Percentiles rank a stretch among this genome's conserved stretches.
These are phyloP conservation scores for Drosophila athabasca DNA, from an alignment of 1,140 invertebrate genomes.

Conservation along the genomic window DNA sequence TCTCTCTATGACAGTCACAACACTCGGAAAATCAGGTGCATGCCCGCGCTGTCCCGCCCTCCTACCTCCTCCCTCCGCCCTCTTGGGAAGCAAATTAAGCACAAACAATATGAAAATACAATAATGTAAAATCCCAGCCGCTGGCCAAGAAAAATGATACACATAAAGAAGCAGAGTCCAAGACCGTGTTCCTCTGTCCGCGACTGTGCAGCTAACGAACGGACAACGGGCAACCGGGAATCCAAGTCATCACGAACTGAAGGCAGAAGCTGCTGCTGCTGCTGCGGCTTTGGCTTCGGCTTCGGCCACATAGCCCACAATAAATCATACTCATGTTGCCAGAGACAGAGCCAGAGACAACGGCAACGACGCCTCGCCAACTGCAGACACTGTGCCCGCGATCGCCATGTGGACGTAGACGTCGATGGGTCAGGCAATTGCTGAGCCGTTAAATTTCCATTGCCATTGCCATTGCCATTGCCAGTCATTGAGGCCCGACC, in stretches of 20 bases:
- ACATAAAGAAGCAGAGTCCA: conserved; percentile 51
- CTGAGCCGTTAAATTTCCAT: conserved; percentile 72
- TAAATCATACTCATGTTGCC: conserved; percentile 80
- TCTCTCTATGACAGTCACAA: conserved; percentile 41
- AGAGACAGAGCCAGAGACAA: conserved; percentile 68
- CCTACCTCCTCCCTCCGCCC: no score
- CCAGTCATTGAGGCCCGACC: conserved; percentile 7
- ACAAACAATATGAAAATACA: conserved; percentile 77
- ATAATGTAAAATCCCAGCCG: conserved; percentile 64
- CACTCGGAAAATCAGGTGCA: conserved; percentile 70
- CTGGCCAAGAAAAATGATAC: conserved; percentile 75
- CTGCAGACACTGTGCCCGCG: conserved; percentile 28
- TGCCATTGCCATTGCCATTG: conserved; percentile 40
- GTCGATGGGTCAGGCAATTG: conserved; percentile 70
- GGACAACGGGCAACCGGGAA: conserved; percentile 16
- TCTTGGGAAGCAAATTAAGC: conserved; percentile 63
- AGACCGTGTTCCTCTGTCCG: conserved; percentile 20
- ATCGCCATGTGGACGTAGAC: conserved; percentile 21
- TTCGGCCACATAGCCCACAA: conserved; percentile 59
- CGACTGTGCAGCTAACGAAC: conserved; percentile 29
- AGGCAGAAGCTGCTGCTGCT: conserved; percentile 55
- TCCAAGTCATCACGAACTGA: conserved; percentile 44
- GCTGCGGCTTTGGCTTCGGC: neutral
- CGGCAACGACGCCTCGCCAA: conserved; percentile 34
- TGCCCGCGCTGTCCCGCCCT: neutral